Base-by-base conservation (phyloP, 2,113 vertebrate genomes). In the Odobenus rosmarus region DNA sequence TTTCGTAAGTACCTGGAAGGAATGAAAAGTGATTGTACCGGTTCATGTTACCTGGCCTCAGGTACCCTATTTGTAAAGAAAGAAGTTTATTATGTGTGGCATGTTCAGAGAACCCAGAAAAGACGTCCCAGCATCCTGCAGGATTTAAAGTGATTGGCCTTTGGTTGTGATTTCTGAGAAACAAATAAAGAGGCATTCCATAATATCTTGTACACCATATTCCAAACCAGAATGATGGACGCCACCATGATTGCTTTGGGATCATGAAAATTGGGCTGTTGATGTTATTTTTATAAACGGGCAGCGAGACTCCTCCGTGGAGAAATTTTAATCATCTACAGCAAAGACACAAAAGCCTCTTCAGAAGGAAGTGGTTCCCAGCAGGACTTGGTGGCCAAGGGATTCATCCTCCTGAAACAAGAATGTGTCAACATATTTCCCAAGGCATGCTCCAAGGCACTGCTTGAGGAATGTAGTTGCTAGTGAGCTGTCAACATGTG, bases 391-490 rank as follows among this genome's bases (percentile, higher is more conserved):
- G 90, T 93, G 93, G 49, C 87, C 53, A 91, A 97, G 95, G 71
- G 93, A 85, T 61, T 79, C 71, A 84, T 91, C 71, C 9, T 33
- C 74, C 14, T 49, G 83, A 76, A 92, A 64, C 82, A 95, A 93
- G 90, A 88, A 91, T 62, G 77, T 96, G 71, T 97, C 97, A 88
- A 49, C 90, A 62, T 67, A 88, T 67, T 84, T 90, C 85, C 82
- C 51, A 9, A 61, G 51, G 71, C 57, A 0, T 33, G 67, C 28
- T 72, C 84, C 90, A 88, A 84, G 69, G 69, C 74, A 55, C 19
- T 84, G 95, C 76, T 26, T 16, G 62, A 81, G 55, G 81, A 95
- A 55, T 62, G 59, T 55, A 85, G 87, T 51, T 61, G 81, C 82
- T 80, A 76, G 59, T 51, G 82, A 79, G 55, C 85, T 82, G 81